Conservation (phyloP, 2,113 vertebrate genomes). For the Apteryx mantelli region DNA sequence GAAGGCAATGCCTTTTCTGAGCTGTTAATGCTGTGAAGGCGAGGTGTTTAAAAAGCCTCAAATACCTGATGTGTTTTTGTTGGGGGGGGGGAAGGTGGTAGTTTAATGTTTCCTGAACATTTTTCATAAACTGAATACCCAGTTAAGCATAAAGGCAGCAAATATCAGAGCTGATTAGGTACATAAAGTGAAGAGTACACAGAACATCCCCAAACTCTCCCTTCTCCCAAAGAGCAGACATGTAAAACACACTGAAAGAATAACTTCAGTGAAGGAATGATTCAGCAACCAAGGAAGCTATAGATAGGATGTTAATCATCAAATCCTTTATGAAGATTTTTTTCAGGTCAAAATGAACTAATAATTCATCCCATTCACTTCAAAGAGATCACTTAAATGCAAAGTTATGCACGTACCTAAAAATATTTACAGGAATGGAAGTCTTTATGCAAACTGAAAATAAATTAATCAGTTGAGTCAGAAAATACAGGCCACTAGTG, state of each 20-base stretch:
- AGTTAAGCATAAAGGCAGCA: background rate
- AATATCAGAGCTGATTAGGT: background rate
- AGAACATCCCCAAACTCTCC: background rate
- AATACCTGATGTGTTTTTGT: background rate
- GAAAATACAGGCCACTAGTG: accelerated
- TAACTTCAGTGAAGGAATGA: background rate
- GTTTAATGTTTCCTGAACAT: background rate
- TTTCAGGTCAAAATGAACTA: background rate
- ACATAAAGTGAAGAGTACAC: background rate
- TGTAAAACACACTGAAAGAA: background rate
- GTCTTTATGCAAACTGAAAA: slow-evolving; percentile 13
- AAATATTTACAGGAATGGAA: background rate
- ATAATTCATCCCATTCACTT: background rate
- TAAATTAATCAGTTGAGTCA: slow-evolving; percentile 2
- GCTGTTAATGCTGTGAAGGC: background rate
- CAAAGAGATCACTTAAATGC: background rate
- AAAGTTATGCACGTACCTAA: background rate
- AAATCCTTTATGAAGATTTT: background rate
- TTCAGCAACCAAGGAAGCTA: background rate
- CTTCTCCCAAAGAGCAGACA: background rate
- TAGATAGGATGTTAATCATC: background rate
- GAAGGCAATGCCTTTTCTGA: background rate
- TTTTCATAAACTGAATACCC: background rate
- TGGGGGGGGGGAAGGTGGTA: background rate
- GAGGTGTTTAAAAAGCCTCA: background rate